Evolutionary conservation across 2,113 vertebrate genomes (phyloP).

Genomic region (Channa maculata): DNA sequence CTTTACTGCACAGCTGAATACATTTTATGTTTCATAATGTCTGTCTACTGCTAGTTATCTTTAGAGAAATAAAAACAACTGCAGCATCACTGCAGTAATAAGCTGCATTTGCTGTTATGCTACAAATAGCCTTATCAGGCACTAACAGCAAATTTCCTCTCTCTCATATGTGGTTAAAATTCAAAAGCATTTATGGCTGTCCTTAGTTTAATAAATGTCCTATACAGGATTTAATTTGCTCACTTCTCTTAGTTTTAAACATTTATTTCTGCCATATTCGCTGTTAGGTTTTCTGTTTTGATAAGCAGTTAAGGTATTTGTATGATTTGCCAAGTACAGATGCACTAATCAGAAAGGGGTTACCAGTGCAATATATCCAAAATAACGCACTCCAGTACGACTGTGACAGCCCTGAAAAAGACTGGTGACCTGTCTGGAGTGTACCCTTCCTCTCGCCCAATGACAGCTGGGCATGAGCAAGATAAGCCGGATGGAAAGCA

Average conservation of each 20-base stretch:
- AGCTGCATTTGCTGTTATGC: conserved; percentile 31
- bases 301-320: background rate
- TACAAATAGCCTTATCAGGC: conserved; percentile 50
- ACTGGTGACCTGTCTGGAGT: too few species aligned
- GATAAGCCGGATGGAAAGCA: too few species aligned
- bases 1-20: conserved; percentile 27
- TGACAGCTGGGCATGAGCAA: too few species aligned
- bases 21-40: conserved; percentile 26
- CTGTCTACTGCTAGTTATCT: conserved; percentile 10
- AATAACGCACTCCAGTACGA: too few species aligned
- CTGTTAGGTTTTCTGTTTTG: background rate
- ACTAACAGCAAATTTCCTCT: conserved; percentile 48
- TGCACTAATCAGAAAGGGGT: background rate
- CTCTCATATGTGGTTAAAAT: conserved; percentile 45
- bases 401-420: too few species aligned
- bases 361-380: background rate
- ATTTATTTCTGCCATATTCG: conserved; percentile 46
- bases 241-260: conserved; percentile 61
- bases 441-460: too few species aligned
- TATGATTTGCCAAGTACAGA: conserved; percentile 23
- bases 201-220: conserved; percentile 52
- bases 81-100: conserved; percentile 11
- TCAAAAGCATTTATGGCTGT: conserved; percentile 39
- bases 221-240: conserved; percentile 52
- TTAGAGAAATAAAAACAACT: conserved; percentile 15